Evolutionary conservation across 2,797 vertebrate species (phyloP), one percentile per base, ranked within the genome.

Genomic region (Sebastes alutus): DNA sequence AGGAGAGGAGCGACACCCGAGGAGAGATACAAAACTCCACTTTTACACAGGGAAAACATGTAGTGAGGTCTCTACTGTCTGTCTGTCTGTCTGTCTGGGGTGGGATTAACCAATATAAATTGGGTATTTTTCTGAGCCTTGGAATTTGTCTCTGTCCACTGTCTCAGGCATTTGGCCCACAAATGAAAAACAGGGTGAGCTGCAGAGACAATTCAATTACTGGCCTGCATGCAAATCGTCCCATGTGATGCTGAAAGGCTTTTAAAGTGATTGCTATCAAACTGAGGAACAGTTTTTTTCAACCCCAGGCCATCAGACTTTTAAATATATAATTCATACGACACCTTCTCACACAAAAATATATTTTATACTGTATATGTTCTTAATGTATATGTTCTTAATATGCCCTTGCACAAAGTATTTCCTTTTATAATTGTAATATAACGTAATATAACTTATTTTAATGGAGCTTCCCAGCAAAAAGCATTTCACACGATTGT

Each of bases 1-100:
- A 90, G 91, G 91, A 92, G 92, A 91, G 92, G 93, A 92, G 94
- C 90, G 88, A 93, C 90, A 90, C 92, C 87, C 87, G 78, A 94
- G 91, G 92, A 93, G 78, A 89, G 71, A 90, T 4, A 68, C 79
- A 85, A 90, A 92, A 92, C 91, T 91, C 83, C 89, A 93, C 85
- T 88, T 86, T 85, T 62, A 68, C 27, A 55, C 65, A 11, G 23
- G 42, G 46, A 78, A 62, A 75, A 69, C 38, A 75, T 13, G n/a
- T 54, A 54, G 27, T 16, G 12, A 46, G 29, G 22, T 54, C 7
- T 22, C 2, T 52, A 2, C 58, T 10, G 22, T 35, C 7, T 35
- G 22, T 33, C 7, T 35, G 22, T 33, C 7, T 58, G 64, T 38
- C 35, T 42, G 22, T 16, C 10, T 46, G 11, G 7, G 23, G 13